Base-by-base conservation (phyloP, 2,888 invertebrate genomes). In the Caenorhabditis sp. region DNA sequence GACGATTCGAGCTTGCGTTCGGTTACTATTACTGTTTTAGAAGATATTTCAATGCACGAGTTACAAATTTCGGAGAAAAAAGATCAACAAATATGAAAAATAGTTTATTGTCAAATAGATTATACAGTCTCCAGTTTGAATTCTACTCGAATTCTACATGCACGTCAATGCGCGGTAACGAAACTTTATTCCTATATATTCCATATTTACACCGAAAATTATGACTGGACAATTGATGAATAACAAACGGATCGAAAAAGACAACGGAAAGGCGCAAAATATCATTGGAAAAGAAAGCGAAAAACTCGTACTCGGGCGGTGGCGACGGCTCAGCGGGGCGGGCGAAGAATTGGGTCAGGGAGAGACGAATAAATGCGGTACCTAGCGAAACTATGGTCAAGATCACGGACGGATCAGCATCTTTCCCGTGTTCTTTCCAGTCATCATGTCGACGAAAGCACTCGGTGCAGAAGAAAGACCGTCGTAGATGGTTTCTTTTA, bases 381-480 rank as follows among this genome's bases (percentile, higher is more conserved):
- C 58, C 65, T 74, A 67, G 50, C 32, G 40, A 11, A 32, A 32
- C 13, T 32, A 51, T 40, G 20, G 37, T 1, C 24, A 18, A n/a
- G n/a, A 22, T 40, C 64, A 85, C n/a, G 83, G 68, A 22, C 80
- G 72, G 22, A 92, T 90, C 13, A 93, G 80, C 85, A 92, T 92
- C 87, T 92, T 92, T 4, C 92, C 92, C 70, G 91, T 90, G 85
- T 92, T 92, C 55, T 90, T 91, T 32, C 92, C 92, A 24, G 81
- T 89, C 92, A 93, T 92, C 92, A 93, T 92, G 61, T 92, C 92
- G 2, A 92, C 91, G 87, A 92, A 92, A 1, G 92, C 92, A 61
- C 84, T 82, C 11, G 92, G 91, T 28, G 92, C 88, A 79, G 89
- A 89, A 28, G 90, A 89, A 47, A 93, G 78, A 0, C 92, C 92